Conservation (phyloP, 2,888 invertebrate genomes). For the Gastrophysa polygoni region DNA sequence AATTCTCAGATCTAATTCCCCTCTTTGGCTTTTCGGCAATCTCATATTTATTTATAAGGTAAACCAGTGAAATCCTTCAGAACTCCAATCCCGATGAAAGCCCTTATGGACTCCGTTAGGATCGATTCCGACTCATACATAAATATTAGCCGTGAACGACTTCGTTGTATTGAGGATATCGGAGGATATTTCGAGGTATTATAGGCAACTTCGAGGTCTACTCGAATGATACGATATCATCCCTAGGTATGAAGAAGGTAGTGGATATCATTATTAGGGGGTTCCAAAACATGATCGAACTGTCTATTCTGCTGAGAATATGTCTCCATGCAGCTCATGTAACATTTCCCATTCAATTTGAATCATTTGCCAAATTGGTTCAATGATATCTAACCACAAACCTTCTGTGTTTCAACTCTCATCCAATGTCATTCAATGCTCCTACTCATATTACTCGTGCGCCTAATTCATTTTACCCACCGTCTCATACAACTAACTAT, state of each 20-base stretch:
- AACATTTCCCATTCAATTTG: no score
- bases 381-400: neutral
- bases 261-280: no score
- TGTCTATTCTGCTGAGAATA: no score
- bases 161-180: constrained; percentile 13
- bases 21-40: constrained; percentile 3
- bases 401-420: no score
- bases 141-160: constrained; percentile 14
- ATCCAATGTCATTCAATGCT: no score
- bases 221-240: neutral
- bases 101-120: constrained; percentile 10
- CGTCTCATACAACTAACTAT: no score
- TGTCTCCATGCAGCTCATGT: no score
- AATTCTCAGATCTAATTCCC: constrained; percentile 12
- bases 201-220: neutral
- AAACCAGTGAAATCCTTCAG: constrained; percentile 3
- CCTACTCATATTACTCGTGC: no score
- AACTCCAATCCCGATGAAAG: constrained; percentile 12
- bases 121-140: constrained; percentile 14
- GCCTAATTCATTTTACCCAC: no score
- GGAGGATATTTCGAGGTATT: constrained; percentile 13
- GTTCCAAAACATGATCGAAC: no score
- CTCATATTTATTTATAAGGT: constrained; percentile 15
- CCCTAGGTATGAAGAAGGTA: no score
- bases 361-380: no score